Conservation (phyloP, 2,797 vertebrate genomes). For the Poecile montanus region DNA sequence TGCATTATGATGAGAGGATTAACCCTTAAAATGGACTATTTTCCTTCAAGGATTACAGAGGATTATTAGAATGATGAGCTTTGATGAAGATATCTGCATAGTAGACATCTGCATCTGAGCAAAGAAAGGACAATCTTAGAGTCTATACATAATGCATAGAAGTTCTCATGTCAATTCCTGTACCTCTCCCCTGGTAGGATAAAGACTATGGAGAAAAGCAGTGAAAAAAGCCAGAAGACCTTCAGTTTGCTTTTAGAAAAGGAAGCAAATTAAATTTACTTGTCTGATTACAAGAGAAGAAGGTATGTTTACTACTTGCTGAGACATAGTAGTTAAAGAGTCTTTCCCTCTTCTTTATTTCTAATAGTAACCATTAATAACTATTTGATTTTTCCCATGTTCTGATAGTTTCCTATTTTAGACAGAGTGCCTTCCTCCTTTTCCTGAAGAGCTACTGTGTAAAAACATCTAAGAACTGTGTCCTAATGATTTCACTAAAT, state of each 20-base stretch:
- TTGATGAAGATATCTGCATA: background rate
- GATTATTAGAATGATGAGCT: background rate
- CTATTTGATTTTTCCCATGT: background rate
- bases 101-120: background rate
- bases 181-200: background rate
- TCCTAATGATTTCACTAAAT: constrained; percentile 59
- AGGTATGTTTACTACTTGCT: background rate
- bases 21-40: background rate
- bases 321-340: background rate
- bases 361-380: background rate
- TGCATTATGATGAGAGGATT: background rate
- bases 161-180: background rate
- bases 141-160: background rate
- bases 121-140: background rate
- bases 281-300: background rate
- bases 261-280: background rate
- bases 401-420: background rate
- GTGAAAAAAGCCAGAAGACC: background rate
- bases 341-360: background rate
- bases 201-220: background rate
- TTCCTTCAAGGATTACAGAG: background rate
- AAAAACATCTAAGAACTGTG: constrained; percentile 1
- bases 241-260: background rate
- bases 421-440: background rate
- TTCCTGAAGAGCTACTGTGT: constrained; percentile 14